A percentile compares a stretch with the other conserved stretches of the same genome.
These are phyloP conservation scores for Leptatherina wallacei DNA, from an alignment of 2,797 vertebrate species.

Conservation along the genomic window DNA sequence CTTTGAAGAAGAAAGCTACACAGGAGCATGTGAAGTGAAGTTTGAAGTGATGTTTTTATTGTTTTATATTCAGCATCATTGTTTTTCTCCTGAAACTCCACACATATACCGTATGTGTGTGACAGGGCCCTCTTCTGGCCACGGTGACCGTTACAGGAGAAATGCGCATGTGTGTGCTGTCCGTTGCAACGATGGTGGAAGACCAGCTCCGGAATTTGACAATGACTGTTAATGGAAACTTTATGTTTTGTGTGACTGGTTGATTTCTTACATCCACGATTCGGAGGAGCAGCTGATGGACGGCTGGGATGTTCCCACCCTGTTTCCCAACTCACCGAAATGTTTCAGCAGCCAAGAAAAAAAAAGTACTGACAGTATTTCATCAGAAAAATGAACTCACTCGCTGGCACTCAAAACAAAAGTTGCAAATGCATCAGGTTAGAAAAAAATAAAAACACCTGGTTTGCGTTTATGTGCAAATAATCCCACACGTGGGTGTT, in stretches of 20 bases:
- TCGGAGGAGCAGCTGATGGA: too few species aligned
- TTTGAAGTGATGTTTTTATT: neutral
- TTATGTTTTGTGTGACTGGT: too few species aligned
- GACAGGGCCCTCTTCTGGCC: constrained; percentile 16
- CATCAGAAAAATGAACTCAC: neutral
- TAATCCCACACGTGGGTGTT: neutral
- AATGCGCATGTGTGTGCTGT: too few species aligned
- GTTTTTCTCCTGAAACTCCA: neutral
- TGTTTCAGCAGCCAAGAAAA: too few species aligned
- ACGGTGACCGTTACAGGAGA: neutral
- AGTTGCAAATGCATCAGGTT: neutral
- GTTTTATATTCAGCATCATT: neutral
- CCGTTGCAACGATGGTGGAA: too few species aligned
- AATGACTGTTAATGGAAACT: too few species aligned
- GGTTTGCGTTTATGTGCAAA: neutral
- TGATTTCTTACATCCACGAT: too few species aligned
- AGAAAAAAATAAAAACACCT: neutral
- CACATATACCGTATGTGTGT: neutral
- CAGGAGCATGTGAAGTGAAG: neutral
- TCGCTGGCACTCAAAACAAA: neutral
- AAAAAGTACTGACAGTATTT: neutral
- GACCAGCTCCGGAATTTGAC: too few species aligned
- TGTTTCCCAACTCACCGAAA: too few species aligned
- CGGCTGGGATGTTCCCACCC: too few species aligned
- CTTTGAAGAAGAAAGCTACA: neutral